Conservation (phyloP, 2,797 vertebrate species). For the Micrastur ruficollis region DNA sequence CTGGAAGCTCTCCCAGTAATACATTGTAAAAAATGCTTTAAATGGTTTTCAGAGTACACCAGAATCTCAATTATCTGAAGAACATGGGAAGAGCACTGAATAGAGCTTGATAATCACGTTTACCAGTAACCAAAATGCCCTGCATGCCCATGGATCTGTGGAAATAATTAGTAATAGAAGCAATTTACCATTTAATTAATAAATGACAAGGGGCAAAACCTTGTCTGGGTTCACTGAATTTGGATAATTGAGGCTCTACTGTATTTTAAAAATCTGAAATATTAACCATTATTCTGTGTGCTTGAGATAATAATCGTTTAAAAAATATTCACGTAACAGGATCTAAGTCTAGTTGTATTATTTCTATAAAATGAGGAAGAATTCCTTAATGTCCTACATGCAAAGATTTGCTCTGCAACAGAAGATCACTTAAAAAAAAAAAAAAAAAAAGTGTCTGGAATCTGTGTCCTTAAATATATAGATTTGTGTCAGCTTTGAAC, state of each 20-base stretch:
- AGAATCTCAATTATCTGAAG: constrained; percentile 45
- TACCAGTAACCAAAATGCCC: constrained; percentile 55
- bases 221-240: constrained; percentile 64
- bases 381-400: neutral
- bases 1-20: constrained; percentile 14
- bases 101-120: constrained; percentile 12
- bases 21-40: constrained; percentile 4
- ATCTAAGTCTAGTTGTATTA: neutral
- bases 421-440: neutral
- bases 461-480: neutral
- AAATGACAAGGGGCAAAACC: constrained; percentile 64
- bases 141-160: constrained; percentile 53
- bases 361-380: neutral
- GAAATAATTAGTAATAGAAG: constrained; percentile 68
- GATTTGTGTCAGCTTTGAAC: neutral
- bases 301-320: constrained; percentile 7
- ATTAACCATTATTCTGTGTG: constrained; percentile 51
- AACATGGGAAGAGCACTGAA: constrained; percentile 41
- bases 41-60: constrained; percentile 18
- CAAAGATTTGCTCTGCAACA: neutral
- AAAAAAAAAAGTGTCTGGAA: neutral
- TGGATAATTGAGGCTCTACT: constrained; percentile 60
- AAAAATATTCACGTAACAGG: neutral
- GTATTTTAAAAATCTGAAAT: constrained; percentile 65
- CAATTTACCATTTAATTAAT: constrained; percentile 71